Evolutionary conservation across 2,113 vertebrate species (phyloP).

Genomic region (Typhlomys cinereus): DNA sequence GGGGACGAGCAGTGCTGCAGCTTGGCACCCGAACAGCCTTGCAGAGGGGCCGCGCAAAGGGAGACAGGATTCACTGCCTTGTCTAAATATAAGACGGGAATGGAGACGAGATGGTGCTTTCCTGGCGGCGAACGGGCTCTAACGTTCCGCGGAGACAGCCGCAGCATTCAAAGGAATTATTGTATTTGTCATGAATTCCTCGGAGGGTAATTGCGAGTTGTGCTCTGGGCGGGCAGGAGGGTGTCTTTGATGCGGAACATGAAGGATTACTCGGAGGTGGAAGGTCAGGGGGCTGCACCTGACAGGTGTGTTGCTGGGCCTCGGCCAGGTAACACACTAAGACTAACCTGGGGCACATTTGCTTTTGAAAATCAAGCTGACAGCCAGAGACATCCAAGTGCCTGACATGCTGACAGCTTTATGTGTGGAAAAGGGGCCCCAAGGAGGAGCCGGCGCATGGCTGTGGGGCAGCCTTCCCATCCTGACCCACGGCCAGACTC

Average conservation of each 20-base stretch:
- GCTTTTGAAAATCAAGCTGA: conserved; percentile 80
- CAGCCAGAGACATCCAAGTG: conserved; percentile 84
- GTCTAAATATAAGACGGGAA: conserved; percentile 80
- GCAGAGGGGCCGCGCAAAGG: conserved; percentile 75
- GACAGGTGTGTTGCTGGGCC: conserved; percentile 87
- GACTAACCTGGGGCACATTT: conserved; percentile 84
- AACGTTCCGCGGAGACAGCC: conserved; percentile 79
- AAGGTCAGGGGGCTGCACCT: conserved; percentile 85
- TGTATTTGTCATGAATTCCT: conserved; percentile 87
- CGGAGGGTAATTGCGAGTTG: conserved; percentile 83
- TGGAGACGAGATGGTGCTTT: conserved; percentile 75
- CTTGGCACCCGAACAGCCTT: conserved; percentile 58
- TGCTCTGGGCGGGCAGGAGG: conserved; percentile 70
- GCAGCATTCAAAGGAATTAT: conserved; percentile 82
- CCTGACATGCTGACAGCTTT: conserved; percentile 72
- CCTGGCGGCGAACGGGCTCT: conserved; percentile 77
- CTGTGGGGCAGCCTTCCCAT: background rate
- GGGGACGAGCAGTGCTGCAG: conserved; percentile 62
- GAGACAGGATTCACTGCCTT: conserved; percentile 83
- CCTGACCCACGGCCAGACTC: background rate
- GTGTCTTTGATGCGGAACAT: conserved; percentile 85
- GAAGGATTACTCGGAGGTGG: conserved; percentile 84
- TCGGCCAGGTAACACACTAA: conserved; percentile 81
- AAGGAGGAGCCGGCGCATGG: background rate
- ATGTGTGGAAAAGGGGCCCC: conserved; percentile 72